Conservation (phyloP, 2,888 invertebrate species). For the Cephus pygmeus region DNA sequence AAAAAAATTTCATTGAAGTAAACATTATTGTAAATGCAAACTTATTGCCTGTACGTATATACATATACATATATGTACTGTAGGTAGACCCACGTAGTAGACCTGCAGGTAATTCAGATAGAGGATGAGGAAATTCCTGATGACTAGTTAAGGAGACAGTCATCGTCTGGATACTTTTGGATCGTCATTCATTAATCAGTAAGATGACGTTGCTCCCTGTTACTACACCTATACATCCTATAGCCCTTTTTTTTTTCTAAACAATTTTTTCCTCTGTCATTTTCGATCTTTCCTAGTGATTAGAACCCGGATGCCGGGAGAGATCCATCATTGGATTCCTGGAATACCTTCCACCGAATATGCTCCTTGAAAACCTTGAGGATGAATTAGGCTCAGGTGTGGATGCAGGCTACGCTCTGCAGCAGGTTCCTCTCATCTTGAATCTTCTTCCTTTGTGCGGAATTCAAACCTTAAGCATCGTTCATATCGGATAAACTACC, state of each 20-base stretch:
- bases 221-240: background rate
- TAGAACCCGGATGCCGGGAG: background rate
- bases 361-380: constrained; percentile 29
- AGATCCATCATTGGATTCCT: background rate
- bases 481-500: constrained; percentile 30
- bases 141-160: background rate
- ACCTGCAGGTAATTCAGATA: background rate
- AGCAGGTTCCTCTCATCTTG: constrained; percentile 36
- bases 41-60: background rate
- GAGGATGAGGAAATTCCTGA: background rate
- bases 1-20: background rate
- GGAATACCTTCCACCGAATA: background rate
- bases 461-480: constrained; percentile 41
- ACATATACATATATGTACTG: background rate
- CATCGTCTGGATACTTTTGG: background rate
- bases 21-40: no score
- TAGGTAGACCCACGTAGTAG: background rate
- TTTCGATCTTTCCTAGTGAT: background rate
- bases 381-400: constrained; percentile 43
- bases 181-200: background rate
- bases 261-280: background rate
- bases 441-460: constrained; percentile 44
- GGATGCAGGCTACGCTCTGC: constrained; percentile 24
- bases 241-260: background rate
- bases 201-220: background rate